Conservation (phyloP, 2,797 vertebrate species). For the Amphiprion clarkii region DNA sequence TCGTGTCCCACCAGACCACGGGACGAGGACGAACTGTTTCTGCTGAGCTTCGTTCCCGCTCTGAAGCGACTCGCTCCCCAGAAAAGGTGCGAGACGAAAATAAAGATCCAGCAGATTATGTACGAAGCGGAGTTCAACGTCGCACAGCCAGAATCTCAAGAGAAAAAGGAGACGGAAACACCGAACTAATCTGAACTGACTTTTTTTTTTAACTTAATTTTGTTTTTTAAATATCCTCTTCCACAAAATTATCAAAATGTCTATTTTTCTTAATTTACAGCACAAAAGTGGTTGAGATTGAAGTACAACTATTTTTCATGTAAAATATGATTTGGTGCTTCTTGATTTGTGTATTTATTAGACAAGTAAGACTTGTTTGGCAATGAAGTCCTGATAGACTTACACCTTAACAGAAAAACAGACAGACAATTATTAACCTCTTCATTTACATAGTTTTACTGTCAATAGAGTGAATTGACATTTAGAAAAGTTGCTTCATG, state of each 20-base stretch:
- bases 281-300: constrained; percentile 14
- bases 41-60: constrained; percentile 82
- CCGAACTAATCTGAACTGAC: constrained; percentile 33
- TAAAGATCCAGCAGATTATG: constrained; percentile 85
- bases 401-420: constrained; percentile 9
- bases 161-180: constrained; percentile 54
- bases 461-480: constrained; percentile 51
- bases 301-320: constrained; percentile 18
- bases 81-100: constrained; percentile 83
- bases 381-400: constrained; percentile 4
- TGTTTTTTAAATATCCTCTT: constrained; percentile 44
- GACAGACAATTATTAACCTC: constrained; percentile 33
- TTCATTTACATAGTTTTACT: constrained; percentile 69
- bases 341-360: constrained; percentile 43
- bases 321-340: constrained; percentile 21
- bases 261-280: constrained; percentile 29
- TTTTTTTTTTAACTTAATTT: constrained; percentile 26
- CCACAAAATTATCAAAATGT: constrained; percentile 42
- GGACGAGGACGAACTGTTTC: constrained; percentile 84
- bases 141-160: constrained; percentile 36
- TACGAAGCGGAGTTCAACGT: constrained; percentile 83
- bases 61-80: constrained; percentile 83
- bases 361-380: not conserved
- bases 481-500: constrained; percentile 47
- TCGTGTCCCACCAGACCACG: constrained; percentile 48